Percentiles rank a stretch among this genome's conserved stretches.
These are phyloP conservation scores for Strigamia crassipes DNA, from an alignment of 2,888 invertebrate genomes.

Conservation along the genomic window DNA sequence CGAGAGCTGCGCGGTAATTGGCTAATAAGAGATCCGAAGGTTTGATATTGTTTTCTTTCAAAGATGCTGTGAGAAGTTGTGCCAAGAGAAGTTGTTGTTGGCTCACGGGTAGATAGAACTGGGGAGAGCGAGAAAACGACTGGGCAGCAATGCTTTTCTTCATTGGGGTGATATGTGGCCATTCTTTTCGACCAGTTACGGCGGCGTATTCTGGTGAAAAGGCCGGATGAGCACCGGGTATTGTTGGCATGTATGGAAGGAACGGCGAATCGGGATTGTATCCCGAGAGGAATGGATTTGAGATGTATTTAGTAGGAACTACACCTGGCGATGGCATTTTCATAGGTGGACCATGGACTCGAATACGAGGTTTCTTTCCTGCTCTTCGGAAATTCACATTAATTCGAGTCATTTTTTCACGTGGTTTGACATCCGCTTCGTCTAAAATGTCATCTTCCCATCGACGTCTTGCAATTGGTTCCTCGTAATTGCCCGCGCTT, in stretches of 20 bases:
- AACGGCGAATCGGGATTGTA: background rate
- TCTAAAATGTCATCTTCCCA: background rate
- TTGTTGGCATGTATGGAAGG: background rate
- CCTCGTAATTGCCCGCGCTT: background rate
- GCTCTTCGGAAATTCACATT: background rate
- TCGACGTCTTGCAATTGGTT: background rate
- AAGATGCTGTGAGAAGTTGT: background rate
- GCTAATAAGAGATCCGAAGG: background rate
- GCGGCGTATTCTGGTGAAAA: background rate
- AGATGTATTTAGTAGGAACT: background rate
- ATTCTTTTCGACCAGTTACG: background rate
- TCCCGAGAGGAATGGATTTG: background rate
- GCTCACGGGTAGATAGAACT: background rate
- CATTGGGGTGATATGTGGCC: background rate
- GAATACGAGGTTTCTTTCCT: background rate
- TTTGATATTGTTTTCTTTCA: background rate
- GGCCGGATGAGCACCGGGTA: background rate
- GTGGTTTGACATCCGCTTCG: background rate
- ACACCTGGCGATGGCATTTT: background rate
- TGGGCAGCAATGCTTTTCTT: background rate
- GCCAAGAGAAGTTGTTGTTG: background rate
- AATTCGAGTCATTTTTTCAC: background rate
- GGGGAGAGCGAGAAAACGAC: background rate
- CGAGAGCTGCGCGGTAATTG: background rate
- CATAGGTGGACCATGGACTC: background rate